These are phyloP conservation scores for Tricholaema leucomelas DNA, from an alignment of 2,113 vertebrate species.

Conservation along the genomic window DNA sequence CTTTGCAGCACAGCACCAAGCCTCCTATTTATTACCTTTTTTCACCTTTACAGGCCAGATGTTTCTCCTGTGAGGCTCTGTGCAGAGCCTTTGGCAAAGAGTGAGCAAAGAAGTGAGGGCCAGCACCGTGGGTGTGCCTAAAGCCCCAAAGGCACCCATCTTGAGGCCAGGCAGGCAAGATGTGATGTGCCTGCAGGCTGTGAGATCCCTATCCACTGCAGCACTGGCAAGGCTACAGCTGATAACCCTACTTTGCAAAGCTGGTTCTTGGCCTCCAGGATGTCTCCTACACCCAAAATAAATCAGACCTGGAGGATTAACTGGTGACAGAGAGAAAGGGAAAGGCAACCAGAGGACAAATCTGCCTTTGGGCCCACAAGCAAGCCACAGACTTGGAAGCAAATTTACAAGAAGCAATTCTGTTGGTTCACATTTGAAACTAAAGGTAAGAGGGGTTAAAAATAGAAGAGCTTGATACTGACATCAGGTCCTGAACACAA, in stretches of 20 bases:
- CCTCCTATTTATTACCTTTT: neutral
- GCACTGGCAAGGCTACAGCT: neutral
- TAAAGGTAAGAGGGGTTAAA: neutral
- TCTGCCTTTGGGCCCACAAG: neutral
- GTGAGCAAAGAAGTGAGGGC: neutral
- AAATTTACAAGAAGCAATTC: neutral
- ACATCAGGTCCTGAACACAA: neutral
- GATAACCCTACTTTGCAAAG: neutral
- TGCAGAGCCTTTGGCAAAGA: neutral
- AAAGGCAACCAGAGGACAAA: neutral
- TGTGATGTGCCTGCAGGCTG: neutral
- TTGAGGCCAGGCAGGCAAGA: neutral
- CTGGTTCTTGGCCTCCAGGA: fast-evolving
- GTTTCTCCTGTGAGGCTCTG: neutral
- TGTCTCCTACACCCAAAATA: neutral
- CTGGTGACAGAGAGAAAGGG: neutral
- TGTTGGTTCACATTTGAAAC: neutral
- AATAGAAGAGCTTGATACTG: neutral
- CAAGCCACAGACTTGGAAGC: neutral
- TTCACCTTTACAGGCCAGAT: neutral
- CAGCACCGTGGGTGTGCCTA: neutral
- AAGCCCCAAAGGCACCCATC: neutral
- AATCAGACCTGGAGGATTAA: neutral
- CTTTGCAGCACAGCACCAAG: neutral
- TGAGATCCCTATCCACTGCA: neutral